phyloP scores from a whole-genome alignment of 2,888 invertebrate species.

The Archips xylosteana region DNA sequence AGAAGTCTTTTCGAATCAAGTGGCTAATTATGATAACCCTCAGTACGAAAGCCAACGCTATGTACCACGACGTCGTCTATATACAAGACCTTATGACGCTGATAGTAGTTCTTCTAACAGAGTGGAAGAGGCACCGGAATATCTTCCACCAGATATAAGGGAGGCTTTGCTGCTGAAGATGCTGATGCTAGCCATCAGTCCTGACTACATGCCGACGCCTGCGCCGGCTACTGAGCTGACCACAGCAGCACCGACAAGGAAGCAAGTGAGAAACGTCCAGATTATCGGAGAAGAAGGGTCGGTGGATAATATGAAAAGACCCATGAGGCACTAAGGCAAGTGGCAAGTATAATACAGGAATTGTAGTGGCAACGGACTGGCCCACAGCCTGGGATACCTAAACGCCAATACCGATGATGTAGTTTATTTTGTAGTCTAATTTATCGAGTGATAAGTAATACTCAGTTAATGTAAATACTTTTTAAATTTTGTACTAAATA shows the following conservation, averaged over 20 bases:
- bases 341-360: neutral
- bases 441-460: slow-evolving; percentile 63
- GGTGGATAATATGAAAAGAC: slow-evolving; percentile 66
- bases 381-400: slow-evolving; percentile 27
- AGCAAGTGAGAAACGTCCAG: slow-evolving; percentile 89
- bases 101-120: slow-evolving; percentile 74
- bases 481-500: slow-evolving; percentile 59
- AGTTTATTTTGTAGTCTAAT: slow-evolving; percentile 51
- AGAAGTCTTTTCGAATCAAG: slow-evolving; percentile 72
- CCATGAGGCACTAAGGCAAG: slow-evolving; percentile 62
- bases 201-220: slow-evolving; percentile 80
- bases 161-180: slow-evolving; percentile 90
- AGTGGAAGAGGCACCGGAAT: slow-evolving; percentile 84
- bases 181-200: slow-evolving; percentile 90
- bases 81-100: slow-evolving; percentile 73
- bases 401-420: slow-evolving; percentile 6
- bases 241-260: slow-evolving; percentile 81
- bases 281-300: slow-evolving; percentile 88
- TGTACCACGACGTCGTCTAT: slow-evolving; percentile 71
- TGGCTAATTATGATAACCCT: slow-evolving; percentile 66
- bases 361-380: neutral
- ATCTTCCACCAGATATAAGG: slow-evolving; percentile 88
- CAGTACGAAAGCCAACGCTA: slow-evolving; percentile 81
- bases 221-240: slow-evolving; percentile 77
- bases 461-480: slow-evolving; percentile 72